Percentiles rank a stretch among this genome's conserved stretches.
Conservation (phyloP, 2,113 vertebrate genomes). For the Phyllopteryx taeniolatus region DNA sequence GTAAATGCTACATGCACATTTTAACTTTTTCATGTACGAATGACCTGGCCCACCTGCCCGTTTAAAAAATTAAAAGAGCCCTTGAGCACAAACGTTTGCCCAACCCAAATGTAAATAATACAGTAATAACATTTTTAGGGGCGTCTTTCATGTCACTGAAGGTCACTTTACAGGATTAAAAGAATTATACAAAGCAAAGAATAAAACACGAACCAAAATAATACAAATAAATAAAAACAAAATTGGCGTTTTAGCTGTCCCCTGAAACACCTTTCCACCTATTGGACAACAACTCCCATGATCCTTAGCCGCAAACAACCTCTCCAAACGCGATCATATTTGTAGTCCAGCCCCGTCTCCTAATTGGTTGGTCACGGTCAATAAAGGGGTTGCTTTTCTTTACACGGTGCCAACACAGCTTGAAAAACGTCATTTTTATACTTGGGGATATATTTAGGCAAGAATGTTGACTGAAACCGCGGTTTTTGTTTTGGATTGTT, state of each 20-base stretch:
- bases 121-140: too few relatives aligned
- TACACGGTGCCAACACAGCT: neutral
- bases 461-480: neutral
- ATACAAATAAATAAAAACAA: too few relatives aligned
- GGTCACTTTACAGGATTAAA: neutral
- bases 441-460: too few relatives aligned
- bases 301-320: neutral
- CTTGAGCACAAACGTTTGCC: too few relatives aligned
- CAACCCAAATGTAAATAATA: too few relatives aligned
- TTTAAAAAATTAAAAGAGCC: too few relatives aligned
- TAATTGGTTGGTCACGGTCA: neutral
- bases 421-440: neutral
- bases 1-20: too few relatives aligned
- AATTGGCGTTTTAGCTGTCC: neutral
- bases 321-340: neutral
- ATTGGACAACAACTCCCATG: slow-evolving; percentile 20
- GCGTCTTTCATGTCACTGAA: too few relatives aligned
- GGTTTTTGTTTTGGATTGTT: neutral
- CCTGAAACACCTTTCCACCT: neutral
- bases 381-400: neutral
- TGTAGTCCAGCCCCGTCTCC: neutral
- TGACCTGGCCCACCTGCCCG: too few relatives aligned
- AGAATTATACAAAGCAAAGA: neutral
- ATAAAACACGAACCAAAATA: neutral
- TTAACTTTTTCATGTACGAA: neutral